Percentiles rank a stretch among this genome's conserved stretches.
phyloP scores from a whole-genome alignment of 2,113 vertebrate genomes.

The Formicarius rufipectus region DNA sequence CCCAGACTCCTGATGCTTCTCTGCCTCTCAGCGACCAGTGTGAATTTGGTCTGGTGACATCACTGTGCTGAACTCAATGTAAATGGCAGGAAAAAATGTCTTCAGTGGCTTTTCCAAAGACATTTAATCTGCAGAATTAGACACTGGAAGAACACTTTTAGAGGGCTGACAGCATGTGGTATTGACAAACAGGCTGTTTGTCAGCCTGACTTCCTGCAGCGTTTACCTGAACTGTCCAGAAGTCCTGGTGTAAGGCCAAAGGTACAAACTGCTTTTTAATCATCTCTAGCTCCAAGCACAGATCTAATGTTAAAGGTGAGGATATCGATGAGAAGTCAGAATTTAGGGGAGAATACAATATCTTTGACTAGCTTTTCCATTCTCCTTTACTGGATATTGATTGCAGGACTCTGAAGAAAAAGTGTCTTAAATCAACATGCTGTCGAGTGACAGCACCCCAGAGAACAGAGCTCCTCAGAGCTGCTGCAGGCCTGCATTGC shows the following conservation, averaged over 20 bases:
- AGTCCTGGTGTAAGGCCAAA: neutral
- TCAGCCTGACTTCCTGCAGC: neutral
- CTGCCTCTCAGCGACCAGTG: neutral
- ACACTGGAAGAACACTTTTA: neutral
- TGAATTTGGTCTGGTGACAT: neutral
- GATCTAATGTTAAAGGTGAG: neutral
- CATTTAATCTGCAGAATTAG: neutral
- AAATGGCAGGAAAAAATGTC: neutral
- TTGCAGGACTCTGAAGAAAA: neutral
- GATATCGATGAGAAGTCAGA: neutral
- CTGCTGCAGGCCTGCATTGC: neutral
- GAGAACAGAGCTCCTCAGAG: constrained; percentile 29
- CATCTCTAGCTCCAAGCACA: neutral
- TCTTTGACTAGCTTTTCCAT: neutral
- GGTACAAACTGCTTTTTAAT: neutral
- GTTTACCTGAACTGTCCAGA: neutral
- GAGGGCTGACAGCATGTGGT: neutral
- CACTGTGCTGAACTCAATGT: neutral
- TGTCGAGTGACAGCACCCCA: neutral
- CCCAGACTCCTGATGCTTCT: neutral
- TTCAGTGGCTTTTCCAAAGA: neutral
- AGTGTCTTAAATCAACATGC: constrained; percentile 27
- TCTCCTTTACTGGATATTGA: neutral
- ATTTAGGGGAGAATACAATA: neutral
- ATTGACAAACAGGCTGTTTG: neutral